Conservation (phyloP, 2,113 vertebrate species). For the Lophotis ruficrista region DNA sequence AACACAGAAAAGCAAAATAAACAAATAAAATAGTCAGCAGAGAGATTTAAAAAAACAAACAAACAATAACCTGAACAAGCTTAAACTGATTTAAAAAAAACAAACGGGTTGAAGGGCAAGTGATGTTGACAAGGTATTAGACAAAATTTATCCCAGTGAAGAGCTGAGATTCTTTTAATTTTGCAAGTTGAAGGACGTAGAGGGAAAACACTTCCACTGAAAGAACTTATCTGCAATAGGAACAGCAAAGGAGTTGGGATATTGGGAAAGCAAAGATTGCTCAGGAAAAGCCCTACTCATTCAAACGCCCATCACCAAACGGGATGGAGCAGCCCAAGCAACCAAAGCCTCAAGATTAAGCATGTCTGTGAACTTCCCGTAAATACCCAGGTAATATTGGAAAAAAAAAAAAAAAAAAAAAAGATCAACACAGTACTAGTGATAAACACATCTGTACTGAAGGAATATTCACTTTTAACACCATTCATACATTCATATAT, state of each 20-base stretch:
- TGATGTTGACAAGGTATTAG: neutral
- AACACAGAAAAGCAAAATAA: neutral
- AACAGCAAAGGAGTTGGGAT: neutral
- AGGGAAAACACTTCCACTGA: neutral
- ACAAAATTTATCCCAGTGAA: neutral
- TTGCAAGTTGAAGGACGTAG: neutral
- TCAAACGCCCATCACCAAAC: neutral
- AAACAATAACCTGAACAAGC: neutral
- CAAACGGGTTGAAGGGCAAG: neutral
- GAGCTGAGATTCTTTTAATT: neutral
- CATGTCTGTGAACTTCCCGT: neutral
- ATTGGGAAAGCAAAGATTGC: neutral
- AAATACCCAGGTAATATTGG: neutral
- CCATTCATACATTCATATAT: accelerated
- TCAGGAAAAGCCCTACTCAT: neutral
- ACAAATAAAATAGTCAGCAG: neutral
- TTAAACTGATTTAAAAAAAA: neutral
- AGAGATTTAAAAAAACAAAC: neutral
- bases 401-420: neutral
- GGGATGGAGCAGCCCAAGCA: neutral
- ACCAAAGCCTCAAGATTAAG: accelerated
- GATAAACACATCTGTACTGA: neutral
- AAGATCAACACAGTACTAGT: neutral
- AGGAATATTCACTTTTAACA: neutral
- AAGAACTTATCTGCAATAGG: neutral